These are phyloP conservation scores for Frankliniella intonsa DNA, from an alignment of 2,888 invertebrate genomes.

Conservation along the genomic window DNA sequence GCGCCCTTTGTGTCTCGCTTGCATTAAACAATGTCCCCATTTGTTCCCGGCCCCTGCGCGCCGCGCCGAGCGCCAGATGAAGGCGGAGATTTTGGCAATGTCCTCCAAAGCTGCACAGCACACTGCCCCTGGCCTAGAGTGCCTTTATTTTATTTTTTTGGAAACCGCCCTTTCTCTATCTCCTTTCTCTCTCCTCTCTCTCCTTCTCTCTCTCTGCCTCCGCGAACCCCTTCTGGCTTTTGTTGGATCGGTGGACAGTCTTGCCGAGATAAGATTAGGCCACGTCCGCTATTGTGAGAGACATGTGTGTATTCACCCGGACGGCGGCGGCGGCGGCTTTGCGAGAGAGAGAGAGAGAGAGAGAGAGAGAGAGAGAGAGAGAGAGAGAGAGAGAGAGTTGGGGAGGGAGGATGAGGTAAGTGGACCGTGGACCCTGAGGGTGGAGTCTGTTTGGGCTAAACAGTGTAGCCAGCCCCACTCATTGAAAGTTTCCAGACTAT, in stretches of 20 bases:
- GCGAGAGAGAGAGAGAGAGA: too few species aligned
- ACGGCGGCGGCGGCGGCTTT: background rate
- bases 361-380: too few species aligned
- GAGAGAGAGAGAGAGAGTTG: too few species aligned
- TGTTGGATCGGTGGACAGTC: slow-evolving; percentile 19
- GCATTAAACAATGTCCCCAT: slow-evolving; percentile 3
- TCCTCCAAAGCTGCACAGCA: background rate
- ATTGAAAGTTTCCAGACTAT: too few species aligned
- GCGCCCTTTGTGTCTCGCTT: background rate
- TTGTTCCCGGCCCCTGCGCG: background rate
- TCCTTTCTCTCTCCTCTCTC: background rate
- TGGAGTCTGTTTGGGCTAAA: too few species aligned
- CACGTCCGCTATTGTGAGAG: slow-evolving; percentile 17
- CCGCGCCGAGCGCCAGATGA: background rate
- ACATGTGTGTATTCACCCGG: slow-evolving; percentile 16
- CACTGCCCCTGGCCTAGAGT: background rate
- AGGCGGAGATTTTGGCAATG: slow-evolving; percentile 17
- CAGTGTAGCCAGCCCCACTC: too few species aligned
- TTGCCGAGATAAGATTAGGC: slow-evolving; percentile 25
- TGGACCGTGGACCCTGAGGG: too few species aligned
- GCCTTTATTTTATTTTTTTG: background rate
- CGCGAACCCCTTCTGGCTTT: background rate
- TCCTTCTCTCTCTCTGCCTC: background rate
- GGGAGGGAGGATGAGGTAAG: too few species aligned
- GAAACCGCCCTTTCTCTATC: background rate